Evolutionary conservation across 2,888 invertebrate species (phyloP).

Genomic region (Liodrosophila aerea): DNA sequence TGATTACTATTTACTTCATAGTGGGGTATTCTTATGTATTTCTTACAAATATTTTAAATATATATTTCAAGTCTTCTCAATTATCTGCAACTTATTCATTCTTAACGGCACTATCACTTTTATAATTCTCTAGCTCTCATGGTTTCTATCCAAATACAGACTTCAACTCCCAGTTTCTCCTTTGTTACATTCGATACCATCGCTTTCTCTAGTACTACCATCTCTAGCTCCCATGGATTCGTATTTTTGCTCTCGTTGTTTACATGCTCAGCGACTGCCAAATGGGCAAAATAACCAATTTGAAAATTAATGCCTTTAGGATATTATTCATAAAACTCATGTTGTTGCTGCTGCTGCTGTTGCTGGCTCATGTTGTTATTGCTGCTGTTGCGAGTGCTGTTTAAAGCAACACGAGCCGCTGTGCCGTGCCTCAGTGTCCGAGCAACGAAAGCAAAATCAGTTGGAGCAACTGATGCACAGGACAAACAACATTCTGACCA

Average conservation of each 20-base stretch:
- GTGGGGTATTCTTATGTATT: no score
- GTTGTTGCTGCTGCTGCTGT: slow-evolving; percentile 25
- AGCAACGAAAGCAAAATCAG: slow-evolving; percentile 46
- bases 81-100: no score
- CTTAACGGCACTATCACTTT: no score
- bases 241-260: slow-evolving; percentile 46
- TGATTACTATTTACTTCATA: no score
- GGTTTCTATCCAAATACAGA: no score
- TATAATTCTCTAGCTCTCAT: no score
- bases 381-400: neutral
- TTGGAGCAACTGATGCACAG: slow-evolving; percentile 48
- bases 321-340: slow-evolving; percentile 78
- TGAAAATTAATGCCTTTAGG: slow-evolving; percentile 79
- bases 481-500: slow-evolving; percentile 21
- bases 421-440: slow-evolving; percentile 9
- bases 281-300: slow-evolving; percentile 78
- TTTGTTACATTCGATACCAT: no score
- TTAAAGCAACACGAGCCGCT: slow-evolving; percentile 32
- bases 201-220: no score
- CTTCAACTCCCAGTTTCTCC: no score
- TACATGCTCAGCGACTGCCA: slow-evolving; percentile 66
- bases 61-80: no score
- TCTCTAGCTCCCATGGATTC: neutral
- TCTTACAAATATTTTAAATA: no score
- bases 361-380: slow-evolving; percentile 3